Base-by-base conservation (phyloP, 2,888 invertebrate genomes). In the Gibbula magus region DNA sequence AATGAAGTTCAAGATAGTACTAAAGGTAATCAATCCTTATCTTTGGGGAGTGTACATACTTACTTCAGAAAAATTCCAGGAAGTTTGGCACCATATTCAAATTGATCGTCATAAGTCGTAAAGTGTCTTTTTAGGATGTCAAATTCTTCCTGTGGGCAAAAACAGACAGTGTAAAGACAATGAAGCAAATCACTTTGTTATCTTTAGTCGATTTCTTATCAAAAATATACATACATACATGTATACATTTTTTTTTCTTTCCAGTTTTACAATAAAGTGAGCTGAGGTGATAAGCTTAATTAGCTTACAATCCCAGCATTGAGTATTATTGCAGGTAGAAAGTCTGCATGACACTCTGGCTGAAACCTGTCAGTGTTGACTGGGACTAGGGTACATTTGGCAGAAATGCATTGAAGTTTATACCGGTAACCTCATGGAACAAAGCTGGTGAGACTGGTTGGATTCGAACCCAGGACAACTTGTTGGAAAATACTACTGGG, bases 81-180 rank as follows among this genome's bases (percentile, higher is more conserved):
- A 2, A 91, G 79, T 73, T 87, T 86, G 5, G 89, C 83, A 10
- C 89, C 91, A 84, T 89, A 86, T 78, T 91, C 91, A 90, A 91
- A 91, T 78, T 89, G 86, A n/a, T 89, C 89, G 86, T 91, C 91
- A 89, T 88, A 91, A 39, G 74, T 85, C 0, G 87, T 82, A 85
- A 91, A 91, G 51, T 89, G 82, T 32, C 85, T 82, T 35, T 88
- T 85, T 18, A 91, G 81, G 56, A 82, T 79, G 54, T 84, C 79
- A 81, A 85, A 90, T 8, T 82, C 79, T 67, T 84, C 86, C 89
- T 89, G 83, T n/a, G 82, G 81, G 53, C 74, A 81, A 35, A 82
- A 66, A 74, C 51, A 25, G 20, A 77, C 29, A 16, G 0, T 22
- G 16, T 32, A 20, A 18, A 54, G 25, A 29, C 29, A 20, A 22